Percentiles rank a stretch among this genome's conserved stretches.
Conservation (phyloP, 2,888 invertebrate species). For the Melipona bicolor region DNA sequence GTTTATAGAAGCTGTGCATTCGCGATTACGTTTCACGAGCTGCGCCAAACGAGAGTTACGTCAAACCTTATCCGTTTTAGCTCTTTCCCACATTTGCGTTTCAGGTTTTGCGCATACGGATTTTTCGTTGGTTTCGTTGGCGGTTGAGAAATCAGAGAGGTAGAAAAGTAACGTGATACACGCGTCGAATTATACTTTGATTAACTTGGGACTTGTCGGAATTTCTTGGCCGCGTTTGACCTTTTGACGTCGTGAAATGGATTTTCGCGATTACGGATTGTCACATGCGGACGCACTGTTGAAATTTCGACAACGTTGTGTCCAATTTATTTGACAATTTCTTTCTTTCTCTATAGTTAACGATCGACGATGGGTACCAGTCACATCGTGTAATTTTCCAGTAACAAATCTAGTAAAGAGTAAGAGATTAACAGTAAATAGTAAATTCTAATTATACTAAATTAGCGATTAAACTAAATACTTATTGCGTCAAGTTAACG, state of each 20-base stretch:
- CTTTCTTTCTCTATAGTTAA: not conserved
- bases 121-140: not conserved
- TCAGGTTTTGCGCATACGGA: not conserved
- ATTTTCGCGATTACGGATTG: not conserved
- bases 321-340: conserved; percentile 5
- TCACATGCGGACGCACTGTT: not conserved
- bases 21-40: conserved; percentile 1
- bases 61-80: not conserved
- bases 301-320: not conserved
- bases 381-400: too few species aligned
- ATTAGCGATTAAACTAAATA: too few species aligned
- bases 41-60: conserved; percentile 11
- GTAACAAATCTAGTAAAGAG: too few species aligned
- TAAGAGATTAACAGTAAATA: too few species aligned
- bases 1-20: conserved; percentile 12
- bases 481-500: too few species aligned
- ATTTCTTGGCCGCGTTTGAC: not conserved
- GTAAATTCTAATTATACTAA: too few species aligned
- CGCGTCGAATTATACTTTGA: too few species aligned
- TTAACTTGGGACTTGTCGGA: too few species aligned
- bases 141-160: not conserved
- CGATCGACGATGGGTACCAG: too few species aligned
- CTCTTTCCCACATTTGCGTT: not conserved
- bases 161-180: not conserved
- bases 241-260: not conserved